Percentiles rank a stretch among this genome's conserved stretches.
Conservation (phyloP, 1,140 invertebrate genomes). For the Scaptomyza pallida region DNA sequence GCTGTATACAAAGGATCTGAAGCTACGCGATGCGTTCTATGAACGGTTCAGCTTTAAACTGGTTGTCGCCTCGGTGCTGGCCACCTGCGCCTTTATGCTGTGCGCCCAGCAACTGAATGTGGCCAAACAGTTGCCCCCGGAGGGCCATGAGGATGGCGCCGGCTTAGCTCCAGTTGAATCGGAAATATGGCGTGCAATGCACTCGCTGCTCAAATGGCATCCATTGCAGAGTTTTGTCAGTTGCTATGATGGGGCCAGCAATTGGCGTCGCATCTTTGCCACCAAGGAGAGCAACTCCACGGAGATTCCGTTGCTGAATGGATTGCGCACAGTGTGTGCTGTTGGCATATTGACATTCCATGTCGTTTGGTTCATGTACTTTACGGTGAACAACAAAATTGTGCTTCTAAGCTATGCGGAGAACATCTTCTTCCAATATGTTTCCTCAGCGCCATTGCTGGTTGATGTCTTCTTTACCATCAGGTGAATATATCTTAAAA, state of each 20-base stretch:
- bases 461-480: slow-evolving; percentile 84
- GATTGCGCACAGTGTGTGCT: slow-evolving; percentile 77
- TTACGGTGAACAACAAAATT: slow-evolving; percentile 78
- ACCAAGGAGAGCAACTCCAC: slow-evolving; percentile 35
- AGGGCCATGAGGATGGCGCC: slow-evolving; percentile 15
- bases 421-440: slow-evolving; percentile 67
- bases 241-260: slow-evolving; percentile 73
- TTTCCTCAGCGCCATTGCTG: slow-evolving; percentile 73
- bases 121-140: slow-evolving; percentile 40
- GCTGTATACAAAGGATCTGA: slow-evolving; percentile 76
- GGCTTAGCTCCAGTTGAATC: slow-evolving; percentile 66
- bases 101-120: slow-evolving; percentile 63
- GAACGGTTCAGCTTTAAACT: slow-evolving; percentile 67
- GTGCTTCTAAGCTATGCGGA: slow-evolving; percentile 75
- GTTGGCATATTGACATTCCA: slow-evolving; percentile 78
- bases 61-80: slow-evolving; percentile 54
- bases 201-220: slow-evolving; percentile 47
- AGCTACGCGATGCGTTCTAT: slow-evolving; percentile 62
- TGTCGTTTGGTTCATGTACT: slow-evolving; percentile 82
- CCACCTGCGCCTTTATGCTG: slow-evolving; percentile 62
- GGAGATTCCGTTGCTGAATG: slow-evolving; percentile 80
- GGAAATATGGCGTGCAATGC: slow-evolving; percentile 59
- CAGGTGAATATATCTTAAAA: slow-evolving; percentile 51
- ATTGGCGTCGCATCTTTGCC: slow-evolving; percentile 59
- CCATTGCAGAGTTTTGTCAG: slow-evolving; percentile 61